Base-by-base conservation (phyloP, 2,797 vertebrate species). In the Loriculus beryllinus region DNA sequence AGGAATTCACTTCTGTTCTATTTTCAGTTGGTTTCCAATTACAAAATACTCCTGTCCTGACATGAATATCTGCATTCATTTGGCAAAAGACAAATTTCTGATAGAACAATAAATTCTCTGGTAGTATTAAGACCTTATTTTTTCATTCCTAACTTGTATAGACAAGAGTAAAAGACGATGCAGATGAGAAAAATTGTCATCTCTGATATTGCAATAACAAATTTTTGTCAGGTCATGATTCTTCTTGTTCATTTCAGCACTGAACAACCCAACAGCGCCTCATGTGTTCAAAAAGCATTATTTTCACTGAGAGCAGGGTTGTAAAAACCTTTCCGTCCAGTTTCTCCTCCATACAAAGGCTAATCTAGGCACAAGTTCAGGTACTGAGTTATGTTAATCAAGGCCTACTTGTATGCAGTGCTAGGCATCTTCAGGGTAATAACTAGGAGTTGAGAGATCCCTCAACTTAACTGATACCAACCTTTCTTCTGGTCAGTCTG, bases 21-120 rank as follows among this genome's bases (percentile, higher is more conserved):
- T 94, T 94, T 95, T 88, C 54, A 90, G 25, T 70, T 92, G 6
- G 69, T 88, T 95, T 92, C 88, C 88, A 93, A 40, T 95, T 95
- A 95, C 48, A 70, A 57, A 84, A 14, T 64, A 68, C 51, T 93
- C 80, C 63, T 91, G 90, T 94, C 81, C 94, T 86, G 70, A 83
- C 92, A 92, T 39, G 86, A 92, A 82, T 22, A 52, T 95, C 80
- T 80, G 81, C 86, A 91, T 94, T 90, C 29, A 51, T 88, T 88
- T 90, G 47, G 62, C 43, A 72, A 62, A 83, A 76, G 25, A 8
- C 26, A 25, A 17, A 8, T 84, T 93, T 92, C 82, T 91, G 67
- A 70, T 33, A 28, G 82, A 74, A 59, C 59, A 94, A 37, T 63
- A 90, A 43, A 88, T 78, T 81, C 26, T 78, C 17, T 12, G 2